Percentiles rank a stretch among this genome's conserved stretches.
Evolutionary conservation across 2,888 invertebrate species (phyloP).

Genomic region (Syritta pipiens): DNA sequence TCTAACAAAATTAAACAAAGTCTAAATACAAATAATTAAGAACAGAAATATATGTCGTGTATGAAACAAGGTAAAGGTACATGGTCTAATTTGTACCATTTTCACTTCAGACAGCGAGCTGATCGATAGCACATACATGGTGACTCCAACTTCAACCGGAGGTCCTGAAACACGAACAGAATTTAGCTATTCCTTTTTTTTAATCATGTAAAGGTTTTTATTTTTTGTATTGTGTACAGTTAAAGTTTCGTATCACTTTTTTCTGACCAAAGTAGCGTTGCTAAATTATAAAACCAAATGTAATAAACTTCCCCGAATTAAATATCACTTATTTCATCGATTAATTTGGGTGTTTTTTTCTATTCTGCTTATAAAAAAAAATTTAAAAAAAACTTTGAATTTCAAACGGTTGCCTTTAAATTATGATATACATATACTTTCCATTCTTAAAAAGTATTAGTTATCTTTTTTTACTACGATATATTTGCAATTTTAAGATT

Average conservation of each 20-base stretch:
- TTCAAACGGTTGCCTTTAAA: no score
- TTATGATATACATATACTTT: no score
- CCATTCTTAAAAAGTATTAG: background rate
- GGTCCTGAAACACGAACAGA: slow-evolving; percentile 88
- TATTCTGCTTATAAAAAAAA: no score
- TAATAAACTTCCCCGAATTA: no score
- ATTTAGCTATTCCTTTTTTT: slow-evolving; percentile 66
- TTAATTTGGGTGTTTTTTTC: no score
- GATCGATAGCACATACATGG: slow-evolving; percentile 99
- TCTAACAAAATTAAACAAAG: slow-evolving; percentile 60
- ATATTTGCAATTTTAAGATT: slow-evolving; percentile 5
- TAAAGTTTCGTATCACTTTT: slow-evolving; percentile 23
- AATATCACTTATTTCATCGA: no score
- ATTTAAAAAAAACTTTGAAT: no score
- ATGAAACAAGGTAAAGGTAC: slow-evolving; percentile 73
- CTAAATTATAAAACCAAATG: background rate
- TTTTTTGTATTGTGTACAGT: slow-evolving; percentile 35
- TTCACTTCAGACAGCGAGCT: slow-evolving; percentile 98
- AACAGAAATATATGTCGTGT: slow-evolving; percentile 56
- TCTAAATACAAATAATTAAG: slow-evolving; percentile 58
- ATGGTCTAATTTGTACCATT: slow-evolving; percentile 87
- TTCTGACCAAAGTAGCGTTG: slow-evolving; percentile 4
- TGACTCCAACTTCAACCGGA: slow-evolving; percentile 98
- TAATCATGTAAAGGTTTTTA: slow-evolving; percentile 15
- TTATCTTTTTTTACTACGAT: slow-evolving; percentile 15